Evolutionary conservation across 2,888 invertebrate genomes (phyloP).

Genomic region (Troglohyphantes excavatus): DNA sequence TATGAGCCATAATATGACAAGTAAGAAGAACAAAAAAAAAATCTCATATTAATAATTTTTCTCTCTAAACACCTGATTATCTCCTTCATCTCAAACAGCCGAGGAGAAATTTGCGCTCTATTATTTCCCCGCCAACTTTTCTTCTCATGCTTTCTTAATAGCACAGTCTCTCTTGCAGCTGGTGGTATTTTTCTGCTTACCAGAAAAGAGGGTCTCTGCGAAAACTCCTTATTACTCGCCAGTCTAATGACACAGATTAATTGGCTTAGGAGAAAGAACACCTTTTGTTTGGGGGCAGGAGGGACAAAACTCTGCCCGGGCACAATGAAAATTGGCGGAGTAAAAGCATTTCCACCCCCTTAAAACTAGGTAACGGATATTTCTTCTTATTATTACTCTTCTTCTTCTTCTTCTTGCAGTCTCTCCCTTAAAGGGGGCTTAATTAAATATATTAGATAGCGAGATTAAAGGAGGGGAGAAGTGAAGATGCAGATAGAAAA

Average conservation of each 20-base stretch:
- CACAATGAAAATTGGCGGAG: conserved; percentile 63
- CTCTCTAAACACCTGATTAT: neutral
- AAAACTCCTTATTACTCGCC: conserved; percentile 72
- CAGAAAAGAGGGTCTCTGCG: conserved; percentile 8
- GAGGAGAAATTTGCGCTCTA: neutral
- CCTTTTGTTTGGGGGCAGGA: conserved; percentile 59
- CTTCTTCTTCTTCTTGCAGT: conserved; percentile 44
- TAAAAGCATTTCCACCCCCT: conserved; percentile 43
- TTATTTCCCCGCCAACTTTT: neutral
- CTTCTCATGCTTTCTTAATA: conserved; percentile 47
- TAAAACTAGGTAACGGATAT: conserved; percentile 47
- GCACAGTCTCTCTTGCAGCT: conserved; percentile 20
- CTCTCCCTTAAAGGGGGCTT: conserved; percentile 59
- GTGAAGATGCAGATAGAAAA: conserved; percentile 15
- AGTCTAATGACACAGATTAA: conserved; percentile 77
- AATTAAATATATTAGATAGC: conserved; percentile 78
- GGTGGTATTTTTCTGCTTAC: conserved; percentile 63
- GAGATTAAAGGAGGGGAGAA: conserved; percentile 75
- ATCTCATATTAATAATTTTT: neutral
- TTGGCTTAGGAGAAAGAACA: conserved; percentile 75
- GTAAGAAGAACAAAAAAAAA: neutral
- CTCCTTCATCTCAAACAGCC: neutral
- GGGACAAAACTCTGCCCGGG: conserved; percentile 63
- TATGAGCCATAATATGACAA: neutral
- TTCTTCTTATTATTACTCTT: conserved; percentile 24